Evolutionary conservation across 2,113 vertebrate species (phyloP), one percentile per base, ranked within the genome.

Genomic region (Smithornis capensis): DNA sequence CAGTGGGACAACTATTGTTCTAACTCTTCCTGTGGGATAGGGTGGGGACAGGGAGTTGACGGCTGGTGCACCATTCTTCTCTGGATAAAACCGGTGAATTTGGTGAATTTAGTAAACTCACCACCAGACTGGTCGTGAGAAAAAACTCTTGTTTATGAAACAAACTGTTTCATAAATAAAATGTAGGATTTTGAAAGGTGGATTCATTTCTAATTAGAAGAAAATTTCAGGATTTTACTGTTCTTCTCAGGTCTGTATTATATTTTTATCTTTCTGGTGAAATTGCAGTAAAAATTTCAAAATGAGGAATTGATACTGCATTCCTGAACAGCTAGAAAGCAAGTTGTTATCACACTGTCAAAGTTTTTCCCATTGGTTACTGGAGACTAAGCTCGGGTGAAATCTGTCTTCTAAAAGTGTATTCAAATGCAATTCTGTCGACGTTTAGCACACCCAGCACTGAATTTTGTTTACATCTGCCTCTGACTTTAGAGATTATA

Each of bases 11-110:
- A 88, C 94, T 57, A 91, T 95, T 97, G 94, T 95, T 97, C 90
- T 77, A 10, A 62, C 50, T 35, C 59, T 95, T 96, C 96, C 96
- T 96, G 94, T 91, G 94, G 95, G 93, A 95, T 9, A 90, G 93
- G 91, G 93, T 94, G 95, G 84, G 55, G 78, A 95, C 83, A 70
- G 90, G 84, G 91, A 83, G 90, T 63, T 88, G 78, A 69, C 19
- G 8, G 55, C 75, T 69, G 62, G 62, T 60, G 57, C 37, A 38
- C 89, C 60, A 75, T 95, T 95, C 90, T 92, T 92, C 55, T 74
- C 42, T 28, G 53, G 76, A 76, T 94, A 56, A 88, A 65, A 96
- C 47, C 0, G 4, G 28, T 64, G 11, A 71, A 35, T 89, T 89
- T 77, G 53, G 62, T 69, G 52, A 64, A 49, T 74, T 91, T 74